Conservation (phyloP, 2,888 invertebrate species). For the Nephrotoma guestfalica region DNA sequence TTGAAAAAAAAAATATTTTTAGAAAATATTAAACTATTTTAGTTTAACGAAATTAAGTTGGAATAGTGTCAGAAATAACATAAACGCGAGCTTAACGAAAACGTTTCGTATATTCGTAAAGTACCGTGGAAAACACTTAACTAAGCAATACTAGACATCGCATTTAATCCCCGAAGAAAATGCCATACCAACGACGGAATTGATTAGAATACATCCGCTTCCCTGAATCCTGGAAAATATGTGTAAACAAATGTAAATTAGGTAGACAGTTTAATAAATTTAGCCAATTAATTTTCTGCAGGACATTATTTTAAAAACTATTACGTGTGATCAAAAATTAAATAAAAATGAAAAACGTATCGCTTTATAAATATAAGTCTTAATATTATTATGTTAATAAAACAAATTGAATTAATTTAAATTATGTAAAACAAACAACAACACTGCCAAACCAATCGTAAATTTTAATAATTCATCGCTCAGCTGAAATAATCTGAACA, state of each 20-base stretch:
- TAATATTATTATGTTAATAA: neutral
- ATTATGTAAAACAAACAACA: neutral
- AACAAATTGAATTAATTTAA: neutral
- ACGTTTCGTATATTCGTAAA: too few relatives aligned
- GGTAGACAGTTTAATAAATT: neutral
- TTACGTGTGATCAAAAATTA: neutral
- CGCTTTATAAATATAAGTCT: neutral
- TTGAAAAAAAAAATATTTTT: neutral
- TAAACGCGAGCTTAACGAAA: too few relatives aligned
- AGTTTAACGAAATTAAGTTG: neutral
- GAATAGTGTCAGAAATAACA: neutral
- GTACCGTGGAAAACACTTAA: neutral
- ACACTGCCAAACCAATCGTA: neutral
- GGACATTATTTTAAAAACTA: neutral
- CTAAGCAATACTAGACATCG: neutral
- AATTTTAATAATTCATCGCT: neutral
- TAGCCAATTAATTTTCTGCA: neutral
- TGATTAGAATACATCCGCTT: neutral
- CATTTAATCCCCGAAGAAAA: neutral
- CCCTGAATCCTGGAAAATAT: neutral
- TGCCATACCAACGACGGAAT: neutral
- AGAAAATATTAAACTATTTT: neutral
- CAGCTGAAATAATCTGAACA: neutral
- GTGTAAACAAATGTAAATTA: neutral
- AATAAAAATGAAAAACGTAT: neutral